Percentiles rank a stretch among this genome's conserved stretches.
Evolutionary conservation across 2,888 invertebrate genomes (phyloP).

Genomic region (Ennomos fuscantarius): DNA sequence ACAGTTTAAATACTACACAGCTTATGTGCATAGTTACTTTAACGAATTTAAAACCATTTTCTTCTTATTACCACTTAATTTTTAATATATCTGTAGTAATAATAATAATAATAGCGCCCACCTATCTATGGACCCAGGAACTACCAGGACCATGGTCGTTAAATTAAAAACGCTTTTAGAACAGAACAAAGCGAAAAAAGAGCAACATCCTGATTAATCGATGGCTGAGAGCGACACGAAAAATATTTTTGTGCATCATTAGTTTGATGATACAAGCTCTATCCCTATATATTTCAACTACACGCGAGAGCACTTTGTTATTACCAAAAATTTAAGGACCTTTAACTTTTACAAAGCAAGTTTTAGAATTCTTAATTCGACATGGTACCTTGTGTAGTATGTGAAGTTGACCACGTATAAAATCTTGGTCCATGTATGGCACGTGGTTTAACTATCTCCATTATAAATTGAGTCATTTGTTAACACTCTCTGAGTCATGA

Average conservation of each 20-base stretch:
- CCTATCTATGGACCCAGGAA: no score
- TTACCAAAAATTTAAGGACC: background rate
- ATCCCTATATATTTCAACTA: constrained; percentile 9
- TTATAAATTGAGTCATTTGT: constrained; percentile 44
- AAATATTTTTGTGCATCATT: constrained; percentile 83
- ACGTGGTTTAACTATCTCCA: constrained; percentile 37
- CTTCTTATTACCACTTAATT: no score
- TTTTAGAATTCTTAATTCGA: constrained; percentile 6
- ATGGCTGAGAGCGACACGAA: constrained; percentile 74
- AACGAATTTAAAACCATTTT: no score
- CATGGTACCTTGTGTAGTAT: constrained; percentile 2
- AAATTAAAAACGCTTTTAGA: constrained; percentile 63
- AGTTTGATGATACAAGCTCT: constrained; percentile 56
- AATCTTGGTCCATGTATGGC: constrained; percentile 44
- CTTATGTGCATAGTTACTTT: no score
- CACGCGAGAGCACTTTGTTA: constrained; percentile 11
- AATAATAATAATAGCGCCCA: no score
- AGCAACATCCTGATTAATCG: constrained; percentile 76
- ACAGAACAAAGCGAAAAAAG: constrained; percentile 51
- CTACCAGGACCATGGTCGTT: no score
- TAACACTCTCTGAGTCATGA: constrained; percentile 30
- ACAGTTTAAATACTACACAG: no score
- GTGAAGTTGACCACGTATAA: background rate
- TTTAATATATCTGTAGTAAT: no score
- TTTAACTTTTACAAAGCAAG: background rate